Evolutionary conservation across 2,113 vertebrate genomes (phyloP).

Genomic region (Tragelaphus buxtoni): DNA sequence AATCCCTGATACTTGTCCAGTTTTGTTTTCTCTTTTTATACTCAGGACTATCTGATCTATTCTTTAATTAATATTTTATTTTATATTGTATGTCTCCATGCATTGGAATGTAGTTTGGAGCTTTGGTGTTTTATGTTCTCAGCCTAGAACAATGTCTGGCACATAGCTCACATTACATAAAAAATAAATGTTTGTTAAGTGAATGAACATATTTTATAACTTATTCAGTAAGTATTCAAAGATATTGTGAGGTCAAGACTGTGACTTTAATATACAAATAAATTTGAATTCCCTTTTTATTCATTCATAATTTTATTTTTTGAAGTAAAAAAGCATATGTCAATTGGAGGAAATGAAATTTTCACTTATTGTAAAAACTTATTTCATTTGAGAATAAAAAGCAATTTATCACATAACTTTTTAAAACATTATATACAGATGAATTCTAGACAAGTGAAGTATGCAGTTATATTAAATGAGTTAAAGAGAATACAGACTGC

Average conservation of each 20-base stretch:
- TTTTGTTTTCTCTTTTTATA: not conserved
- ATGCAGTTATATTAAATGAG: not conserved
- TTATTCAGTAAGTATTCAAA: not conserved
- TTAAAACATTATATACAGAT: not conserved
- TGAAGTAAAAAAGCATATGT: not conserved
- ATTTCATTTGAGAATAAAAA: constrained; percentile 9
- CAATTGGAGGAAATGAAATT: not conserved
- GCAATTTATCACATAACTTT: not conserved
- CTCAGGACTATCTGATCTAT: not conserved
- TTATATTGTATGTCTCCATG: not conserved
- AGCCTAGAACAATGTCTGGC: not conserved
- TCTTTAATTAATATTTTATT: not conserved
- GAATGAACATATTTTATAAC: not conserved
- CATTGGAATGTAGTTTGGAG: not conserved
- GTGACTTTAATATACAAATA: not conserved
- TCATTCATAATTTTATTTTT: not conserved
- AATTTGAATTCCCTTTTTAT: not conserved
- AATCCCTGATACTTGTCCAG: not conserved
- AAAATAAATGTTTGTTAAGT: not conserved
- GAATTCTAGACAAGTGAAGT: not conserved
- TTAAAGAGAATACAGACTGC: not conserved
- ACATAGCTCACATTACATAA: not conserved
- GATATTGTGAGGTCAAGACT: not conserved
- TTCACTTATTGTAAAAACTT: not conserved
- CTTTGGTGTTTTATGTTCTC: not conserved